Evolutionary conservation across 2,888 invertebrate species (phyloP), one percentile per base, ranked within the genome.

Genomic region (Carcina quercana): DNA sequence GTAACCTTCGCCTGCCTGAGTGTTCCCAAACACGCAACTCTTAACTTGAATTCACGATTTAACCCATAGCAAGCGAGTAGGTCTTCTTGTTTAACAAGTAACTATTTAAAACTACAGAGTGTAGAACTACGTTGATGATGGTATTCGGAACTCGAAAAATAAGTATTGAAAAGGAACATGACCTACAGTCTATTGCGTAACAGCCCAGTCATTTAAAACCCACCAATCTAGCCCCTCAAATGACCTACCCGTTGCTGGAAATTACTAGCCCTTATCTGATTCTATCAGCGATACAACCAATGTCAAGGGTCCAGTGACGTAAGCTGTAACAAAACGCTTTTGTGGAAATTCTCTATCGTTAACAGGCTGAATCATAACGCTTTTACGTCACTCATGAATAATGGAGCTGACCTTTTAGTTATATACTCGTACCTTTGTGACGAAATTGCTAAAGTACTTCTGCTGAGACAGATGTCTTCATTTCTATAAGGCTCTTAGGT

Each of bases 331-430:
- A 35, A 25, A 46, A 38, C 21, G 34, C 45, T 45, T 53, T 57
- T 51, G 49, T 59, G 37, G 47, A 63, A 67, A 61, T 53, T 48
- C 45, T 57, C 48, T 53, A 40, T 53, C 59, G 59, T 64, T 64
- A 61, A 56, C 44, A n/a, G 35, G 47, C 47, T 65, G 64, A 69
- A 61, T 72, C 68, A 71, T 53, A 43, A 17, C 35, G 34, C 40
- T 56, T 56, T 60, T 53, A 60, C 62, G 58, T 60, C 61, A 66
- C 39, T 43, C n/a, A 31, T 22, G 43, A 35, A 52, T 62, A 63
- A 66, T 63, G 47, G 44, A 50, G 45, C 39, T 57, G 57, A 63
- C 66, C 59, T 71, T 71, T 57, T 38, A 32, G 20, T 53, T 47
- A 13, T 25, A 17, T n/a, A n/a, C n/a, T n/a, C n/a, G n/a, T n/a